Conservation (phyloP, 2,888 invertebrate species). For the Netelia fuscicornis region DNA sequence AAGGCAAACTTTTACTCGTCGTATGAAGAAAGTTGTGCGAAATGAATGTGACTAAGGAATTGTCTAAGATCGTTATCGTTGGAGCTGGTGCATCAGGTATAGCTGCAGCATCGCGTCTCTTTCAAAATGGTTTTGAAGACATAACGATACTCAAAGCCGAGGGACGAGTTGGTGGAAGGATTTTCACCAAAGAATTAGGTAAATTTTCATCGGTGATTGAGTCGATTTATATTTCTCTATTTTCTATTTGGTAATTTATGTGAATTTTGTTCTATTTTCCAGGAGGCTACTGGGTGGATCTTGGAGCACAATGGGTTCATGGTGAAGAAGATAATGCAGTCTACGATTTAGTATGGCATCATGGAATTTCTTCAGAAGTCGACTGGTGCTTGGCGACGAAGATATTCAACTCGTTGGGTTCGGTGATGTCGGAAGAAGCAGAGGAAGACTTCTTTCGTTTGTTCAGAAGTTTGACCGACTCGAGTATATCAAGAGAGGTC, state of each 20-base stretch:
- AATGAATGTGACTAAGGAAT: too few relatives aligned
- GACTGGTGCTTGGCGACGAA: neutral
- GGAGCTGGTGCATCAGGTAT: too few relatives aligned
- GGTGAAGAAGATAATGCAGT: slow-evolving; percentile 68
- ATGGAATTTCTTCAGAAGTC: neutral
- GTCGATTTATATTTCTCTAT: slow-evolving; percentile 42
- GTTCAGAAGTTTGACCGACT: neutral
- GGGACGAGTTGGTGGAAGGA: slow-evolving; percentile 84
- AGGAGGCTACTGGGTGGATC: slow-evolving; percentile 73
- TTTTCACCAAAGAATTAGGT: slow-evolving; percentile 83
- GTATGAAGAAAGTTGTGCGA: too few relatives aligned
- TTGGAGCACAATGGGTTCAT: slow-evolving; percentile 77
- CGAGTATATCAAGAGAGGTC: neutral
- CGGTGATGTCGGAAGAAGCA: neutral
- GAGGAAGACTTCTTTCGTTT: neutral
- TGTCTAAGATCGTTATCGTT: too few relatives aligned
- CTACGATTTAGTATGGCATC: neutral
- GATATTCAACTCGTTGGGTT: neutral
- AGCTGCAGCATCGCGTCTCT: too few relatives aligned
- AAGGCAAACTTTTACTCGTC: too few relatives aligned
- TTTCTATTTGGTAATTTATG: neutral
- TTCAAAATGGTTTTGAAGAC: neutral
- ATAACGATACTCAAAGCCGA: neutral
- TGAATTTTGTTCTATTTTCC: neutral
- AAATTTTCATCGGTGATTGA: slow-evolving; percentile 63